Conservation (phyloP, 2,113 vertebrate genomes). For the Trematomus loennbergii region DNA sequence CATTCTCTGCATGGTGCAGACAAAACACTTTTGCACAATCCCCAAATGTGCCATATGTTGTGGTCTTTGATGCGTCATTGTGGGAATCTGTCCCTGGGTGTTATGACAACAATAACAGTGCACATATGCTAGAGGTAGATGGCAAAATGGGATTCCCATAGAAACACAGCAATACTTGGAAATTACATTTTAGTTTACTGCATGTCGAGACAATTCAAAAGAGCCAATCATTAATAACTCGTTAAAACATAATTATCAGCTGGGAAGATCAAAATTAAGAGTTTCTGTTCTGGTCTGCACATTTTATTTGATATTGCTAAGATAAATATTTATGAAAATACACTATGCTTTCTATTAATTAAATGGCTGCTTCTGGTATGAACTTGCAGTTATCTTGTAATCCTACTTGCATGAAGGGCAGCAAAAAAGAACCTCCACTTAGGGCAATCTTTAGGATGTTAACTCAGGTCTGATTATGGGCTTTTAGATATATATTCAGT, state of each 20-base stretch:
- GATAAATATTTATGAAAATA: background rate
- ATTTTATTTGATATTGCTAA: background rate
- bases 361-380: background rate
- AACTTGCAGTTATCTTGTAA: background rate
- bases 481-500: too few relatives aligned
- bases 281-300: background rate
- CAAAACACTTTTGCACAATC: slow-evolving; percentile 64
- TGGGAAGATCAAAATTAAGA: slow-evolving; percentile 1
- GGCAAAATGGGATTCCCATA: slow-evolving; percentile 32
- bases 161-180: background rate
- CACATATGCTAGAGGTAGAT: slow-evolving; percentile 18
- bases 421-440: too few relatives aligned
- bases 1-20: slow-evolving; percentile 42
- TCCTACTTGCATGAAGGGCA: too few relatives aligned
- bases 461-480: too few relatives aligned
- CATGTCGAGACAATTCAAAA: slow-evolving; percentile 9
- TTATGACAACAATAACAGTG: slow-evolving; percentile 23
- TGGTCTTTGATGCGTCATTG: slow-evolving; percentile 41
- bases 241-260: slow-evolving; percentile 17
- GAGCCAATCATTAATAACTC: background rate
- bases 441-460: too few relatives aligned
- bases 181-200: background rate
- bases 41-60: slow-evolving; percentile 55
- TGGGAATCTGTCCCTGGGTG: slow-evolving; percentile 48
- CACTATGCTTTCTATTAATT: background rate